Percentiles rank a stretch among this genome's conserved stretches.
These are phyloP conservation scores for Cassiopea xamachana DNA, from an alignment of 30 jellyfish, hydroid and myxozoan genomes.

Conservation along the genomic window DNA sequence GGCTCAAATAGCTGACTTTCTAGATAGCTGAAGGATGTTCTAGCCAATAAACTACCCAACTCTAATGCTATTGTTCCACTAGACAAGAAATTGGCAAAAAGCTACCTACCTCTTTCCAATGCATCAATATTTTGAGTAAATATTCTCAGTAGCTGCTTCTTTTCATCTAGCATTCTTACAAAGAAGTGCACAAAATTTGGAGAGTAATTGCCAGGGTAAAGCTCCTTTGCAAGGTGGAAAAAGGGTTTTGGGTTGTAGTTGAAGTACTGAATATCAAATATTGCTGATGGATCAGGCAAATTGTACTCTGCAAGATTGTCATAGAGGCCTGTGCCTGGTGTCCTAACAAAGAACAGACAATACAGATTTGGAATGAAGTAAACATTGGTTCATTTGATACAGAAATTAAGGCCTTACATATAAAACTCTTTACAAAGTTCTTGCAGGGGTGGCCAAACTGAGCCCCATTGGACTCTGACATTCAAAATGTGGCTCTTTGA, in stretches of 20 bases:
- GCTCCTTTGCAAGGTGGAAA: conserved; percentile 74
- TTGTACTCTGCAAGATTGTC: conserved; percentile 76
- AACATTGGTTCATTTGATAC: not conserved
- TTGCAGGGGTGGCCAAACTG: too few relatives aligned
- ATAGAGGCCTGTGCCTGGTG: conserved; percentile 77
- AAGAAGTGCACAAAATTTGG: conserved; percentile 79
- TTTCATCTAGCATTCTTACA: conserved; percentile 60
- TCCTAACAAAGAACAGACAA: conserved; percentile 22
- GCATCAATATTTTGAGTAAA: conserved; percentile 87
- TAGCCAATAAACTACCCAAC: too few relatives aligned
- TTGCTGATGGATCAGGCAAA: conserved; percentile 75
- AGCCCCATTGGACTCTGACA: too few relatives aligned
- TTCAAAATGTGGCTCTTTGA: too few relatives aligned
- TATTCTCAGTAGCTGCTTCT: conserved; percentile 47
- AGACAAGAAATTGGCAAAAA: too few relatives aligned
- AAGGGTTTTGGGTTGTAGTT: conserved; percentile 74
- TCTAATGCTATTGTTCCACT: too few relatives aligned
- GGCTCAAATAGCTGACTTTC: too few relatives aligned
- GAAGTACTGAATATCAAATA: conserved; percentile 70
- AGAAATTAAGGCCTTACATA: too few relatives aligned
- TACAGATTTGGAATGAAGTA: not conserved
- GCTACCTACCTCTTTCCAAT: conserved; percentile 64
- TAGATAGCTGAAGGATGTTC: too few relatives aligned
- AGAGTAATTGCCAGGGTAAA: conserved; percentile 67
- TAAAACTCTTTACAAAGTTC: too few relatives aligned